Evolutionary conservation across 2,797 vertebrate species (phyloP), one percentile per base, ranked within the genome.

Genomic region (Tympanoctomys barrerae): DNA sequence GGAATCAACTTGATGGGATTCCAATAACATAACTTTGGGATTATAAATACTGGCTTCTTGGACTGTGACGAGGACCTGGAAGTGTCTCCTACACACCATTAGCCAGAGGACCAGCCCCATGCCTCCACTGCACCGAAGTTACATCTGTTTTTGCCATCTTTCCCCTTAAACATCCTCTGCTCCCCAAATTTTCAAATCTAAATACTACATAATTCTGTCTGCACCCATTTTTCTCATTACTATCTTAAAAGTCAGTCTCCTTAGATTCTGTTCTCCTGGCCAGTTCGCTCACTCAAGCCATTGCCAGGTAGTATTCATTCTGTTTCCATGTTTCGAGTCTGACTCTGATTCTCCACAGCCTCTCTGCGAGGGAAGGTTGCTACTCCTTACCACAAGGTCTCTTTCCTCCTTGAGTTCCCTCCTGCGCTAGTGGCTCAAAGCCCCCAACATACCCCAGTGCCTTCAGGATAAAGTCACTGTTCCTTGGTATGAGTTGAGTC

Each of bases 71-170:
- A 42, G 42, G 42, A 42, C 42, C 42, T 42, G 4, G 42, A 42
- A 42, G 42, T 42, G 42, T 42, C 42, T 42, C 42, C 42, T 42
- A 42, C 42, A 62, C 9, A 49, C 62, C 3, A 2, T 10, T 11
- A 0, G 7, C 1, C 11, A 57, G 66, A 11, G 10, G 22, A 57
- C 31, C 21, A 19, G 7, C 19, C 11, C 33, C 42, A 59, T 0
- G 5, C 24, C 19, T 81, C 24, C 7, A 0, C 39, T 16, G 71
- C 52, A 81, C 31, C 7, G 3, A n/a, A 14, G 36, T 77, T 88
- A 68, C 36, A 71, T 54, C 46, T 31, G 36, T 59, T 31, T 42
- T n/a, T 19, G 2, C 49, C 28, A 16, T 61, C 49, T 57, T 59
- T 85, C 18, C 49, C n/a, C 61, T 13, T 66, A n/a, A 52, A 66